Percentiles rank a stretch among this genome's conserved stretches.
Evolutionary conservation across 1,140 invertebrate species (phyloP).

Genomic region (Druon quercuslanigerum): DNA sequence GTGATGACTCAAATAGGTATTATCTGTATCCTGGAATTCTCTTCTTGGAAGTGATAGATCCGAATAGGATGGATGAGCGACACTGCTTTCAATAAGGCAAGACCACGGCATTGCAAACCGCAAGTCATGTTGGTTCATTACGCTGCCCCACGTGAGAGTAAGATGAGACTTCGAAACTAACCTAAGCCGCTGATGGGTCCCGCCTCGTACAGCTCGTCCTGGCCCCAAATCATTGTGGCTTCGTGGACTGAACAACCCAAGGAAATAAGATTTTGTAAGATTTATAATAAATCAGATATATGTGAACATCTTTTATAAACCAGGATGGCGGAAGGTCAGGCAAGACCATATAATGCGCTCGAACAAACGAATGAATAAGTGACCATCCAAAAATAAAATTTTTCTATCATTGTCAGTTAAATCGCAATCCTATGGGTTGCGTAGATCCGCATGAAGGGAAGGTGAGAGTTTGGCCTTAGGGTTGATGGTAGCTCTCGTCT

Average conservation of each 20-base stretch:
- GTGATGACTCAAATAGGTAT: constrained; percentile 32
- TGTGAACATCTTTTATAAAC: no score
- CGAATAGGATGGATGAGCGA: constrained; percentile 64
- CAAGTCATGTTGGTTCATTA: constrained; percentile 74
- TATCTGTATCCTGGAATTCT: constrained; percentile 17
- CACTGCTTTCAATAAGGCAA: constrained; percentile 73
- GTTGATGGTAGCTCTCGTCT: constrained; percentile 30
- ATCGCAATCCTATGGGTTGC: background rate
- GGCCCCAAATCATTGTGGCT: background rate
- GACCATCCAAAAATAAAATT: no score
- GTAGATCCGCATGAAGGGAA: background rate
- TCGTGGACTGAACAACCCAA: no score
- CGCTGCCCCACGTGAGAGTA: constrained; percentile 66
- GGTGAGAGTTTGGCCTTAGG: background rate
- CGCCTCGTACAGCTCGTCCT: constrained; percentile 48
- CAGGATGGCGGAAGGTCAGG: no score
- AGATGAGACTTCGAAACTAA: constrained; percentile 67
- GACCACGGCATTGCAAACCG: constrained; percentile 69
- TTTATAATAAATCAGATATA: no score
- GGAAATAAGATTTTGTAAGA: no score
- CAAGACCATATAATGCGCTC: no score
- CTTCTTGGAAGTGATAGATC: constrained; percentile 35
- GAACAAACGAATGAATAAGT: no score
- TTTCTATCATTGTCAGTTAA: no score
- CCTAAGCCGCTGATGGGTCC: constrained; percentile 59